phyloP scores from a whole-genome alignment of 2,797 vertebrate genomes.

The Nyctalus aviator region DNA sequence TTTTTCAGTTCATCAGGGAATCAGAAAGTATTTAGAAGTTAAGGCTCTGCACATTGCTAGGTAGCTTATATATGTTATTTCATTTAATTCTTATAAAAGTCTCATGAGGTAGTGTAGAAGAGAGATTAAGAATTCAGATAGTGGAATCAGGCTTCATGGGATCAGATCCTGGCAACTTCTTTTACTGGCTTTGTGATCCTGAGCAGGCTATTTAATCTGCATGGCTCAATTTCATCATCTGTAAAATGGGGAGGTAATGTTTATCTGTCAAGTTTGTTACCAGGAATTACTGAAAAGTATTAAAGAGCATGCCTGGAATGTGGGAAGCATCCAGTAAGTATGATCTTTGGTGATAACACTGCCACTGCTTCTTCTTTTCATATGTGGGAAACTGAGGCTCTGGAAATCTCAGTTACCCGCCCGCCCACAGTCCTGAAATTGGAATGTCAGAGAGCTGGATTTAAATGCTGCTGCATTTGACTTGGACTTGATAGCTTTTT shows the following conservation, averaged over 20 bases:
- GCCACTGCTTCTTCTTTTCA: neutral
- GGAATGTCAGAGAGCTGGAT: neutral
- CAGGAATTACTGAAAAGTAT: neutral
- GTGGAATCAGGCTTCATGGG: neutral
- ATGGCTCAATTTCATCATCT: neutral
- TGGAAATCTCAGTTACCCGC: neutral
- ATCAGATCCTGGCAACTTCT: neutral
- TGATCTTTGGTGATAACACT: neutral
- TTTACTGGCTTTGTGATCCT: neutral
- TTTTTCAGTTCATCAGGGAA: slow-evolving; percentile 35
- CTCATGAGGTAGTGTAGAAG: neutral
- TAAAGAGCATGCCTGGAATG: neutral
- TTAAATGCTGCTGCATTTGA: neutral
- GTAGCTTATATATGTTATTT: neutral
- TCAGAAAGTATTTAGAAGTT: neutral
- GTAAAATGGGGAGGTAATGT: neutral
- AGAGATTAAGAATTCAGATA: neutral
- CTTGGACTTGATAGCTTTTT: neutral
- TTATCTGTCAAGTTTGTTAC: neutral
- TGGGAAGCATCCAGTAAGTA: neutral
- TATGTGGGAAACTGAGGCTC: neutral
- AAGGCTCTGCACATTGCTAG: neutral
- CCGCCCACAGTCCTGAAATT: neutral
- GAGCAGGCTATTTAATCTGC: neutral
- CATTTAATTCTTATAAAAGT: slow-evolving; percentile 29